phyloP scores from a whole-genome alignment of 2,113 vertebrate species.

The Silurus asotus region DNA sequence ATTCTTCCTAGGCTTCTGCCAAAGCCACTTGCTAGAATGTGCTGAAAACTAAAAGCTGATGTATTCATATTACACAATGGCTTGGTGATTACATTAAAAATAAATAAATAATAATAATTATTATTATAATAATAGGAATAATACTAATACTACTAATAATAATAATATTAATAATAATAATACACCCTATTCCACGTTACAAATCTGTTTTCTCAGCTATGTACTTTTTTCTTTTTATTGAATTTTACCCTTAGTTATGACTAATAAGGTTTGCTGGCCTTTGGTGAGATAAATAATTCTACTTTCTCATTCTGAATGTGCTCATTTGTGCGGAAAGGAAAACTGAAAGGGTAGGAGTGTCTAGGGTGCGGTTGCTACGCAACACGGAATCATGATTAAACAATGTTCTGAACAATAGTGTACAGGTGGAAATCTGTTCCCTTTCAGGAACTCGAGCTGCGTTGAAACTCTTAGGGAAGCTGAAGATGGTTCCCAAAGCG shows the following conservation, averaged over 20 bases:
- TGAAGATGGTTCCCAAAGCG: no score
- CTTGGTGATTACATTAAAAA: no score
- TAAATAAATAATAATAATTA: no score
- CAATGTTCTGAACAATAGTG: neutral
- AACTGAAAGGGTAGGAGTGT: neutral
- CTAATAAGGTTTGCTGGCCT: neutral
- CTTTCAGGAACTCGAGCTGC: neutral
- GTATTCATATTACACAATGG: no score
- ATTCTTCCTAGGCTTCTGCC: no score
- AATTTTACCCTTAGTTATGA: neutral
- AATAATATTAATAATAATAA: neutral
- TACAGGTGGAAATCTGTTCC: neutral
- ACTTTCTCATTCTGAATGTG: neutral
- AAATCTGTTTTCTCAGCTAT: neutral
- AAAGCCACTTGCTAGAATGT: no score
- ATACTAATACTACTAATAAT: no score
- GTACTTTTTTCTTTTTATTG: neutral
- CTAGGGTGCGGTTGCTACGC: neutral
- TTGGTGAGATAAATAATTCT: neutral
- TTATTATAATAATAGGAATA: no score
- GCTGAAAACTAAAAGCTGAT: no score
- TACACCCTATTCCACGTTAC: neutral
- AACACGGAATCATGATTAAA: neutral
- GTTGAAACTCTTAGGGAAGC: no score
- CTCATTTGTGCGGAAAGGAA: neutral